Evolutionary conservation across 2,888 invertebrate genomes (phyloP).

Genomic region (Osmoderma eremita): DNA sequence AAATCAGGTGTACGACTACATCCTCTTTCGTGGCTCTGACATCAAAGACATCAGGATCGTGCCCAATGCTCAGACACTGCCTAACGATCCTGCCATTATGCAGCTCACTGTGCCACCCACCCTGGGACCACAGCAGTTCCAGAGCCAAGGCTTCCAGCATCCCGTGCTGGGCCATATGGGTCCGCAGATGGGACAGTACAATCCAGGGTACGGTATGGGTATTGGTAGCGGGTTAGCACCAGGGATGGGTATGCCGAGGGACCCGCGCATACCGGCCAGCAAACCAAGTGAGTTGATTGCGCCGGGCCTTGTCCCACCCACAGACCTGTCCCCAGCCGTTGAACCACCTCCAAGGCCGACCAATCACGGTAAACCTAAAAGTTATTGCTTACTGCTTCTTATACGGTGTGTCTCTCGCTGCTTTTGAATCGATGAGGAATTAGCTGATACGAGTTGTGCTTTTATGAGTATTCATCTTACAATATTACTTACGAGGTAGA

Average conservation of each 20-base stretch:
- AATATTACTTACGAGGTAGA: too few species aligned
- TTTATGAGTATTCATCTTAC: too few species aligned
- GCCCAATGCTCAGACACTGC: constrained; percentile 84
- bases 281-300: constrained; percentile 75
- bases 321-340: constrained; percentile 63
- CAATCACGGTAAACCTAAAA: constrained; percentile 63
- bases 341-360: constrained; percentile 58
- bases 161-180: constrained; percentile 73
- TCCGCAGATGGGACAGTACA: constrained; percentile 66
- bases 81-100: constrained; percentile 99
- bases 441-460: neutral
- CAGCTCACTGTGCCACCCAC: constrained; percentile 83
- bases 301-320: constrained; percentile 56
- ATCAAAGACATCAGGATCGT: constrained; percentile 99
- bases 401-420: constrained; percentile 21
- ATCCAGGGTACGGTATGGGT: constrained; percentile 65
- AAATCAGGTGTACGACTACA: constrained; percentile 98
- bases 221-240: constrained; percentile 61
- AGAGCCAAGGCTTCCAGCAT: constrained; percentile 75
- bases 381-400: constrained; percentile 47
- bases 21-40: constrained; percentile 96
- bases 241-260: constrained; percentile 64
- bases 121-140: constrained; percentile 71
- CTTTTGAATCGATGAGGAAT: neutral
- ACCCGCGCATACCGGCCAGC: constrained; percentile 65